Conservation (phyloP, 92 coral and sea anemone species). For the Meandrina meandrites region DNA sequence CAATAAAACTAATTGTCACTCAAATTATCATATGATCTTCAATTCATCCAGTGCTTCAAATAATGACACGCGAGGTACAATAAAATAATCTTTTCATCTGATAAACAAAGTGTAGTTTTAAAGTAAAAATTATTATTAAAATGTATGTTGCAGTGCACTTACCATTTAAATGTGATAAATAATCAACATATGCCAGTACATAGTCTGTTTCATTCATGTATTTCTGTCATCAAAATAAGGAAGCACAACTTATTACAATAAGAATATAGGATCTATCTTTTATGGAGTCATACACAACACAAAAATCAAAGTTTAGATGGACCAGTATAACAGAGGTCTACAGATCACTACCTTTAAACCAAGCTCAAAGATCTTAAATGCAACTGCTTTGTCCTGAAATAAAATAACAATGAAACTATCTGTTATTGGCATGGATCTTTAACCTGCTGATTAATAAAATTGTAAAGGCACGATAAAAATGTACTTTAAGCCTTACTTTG, state of each 20-base stretch:
- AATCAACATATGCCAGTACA: conserved; percentile 93
- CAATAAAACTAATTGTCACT: no score
- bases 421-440: background rate
- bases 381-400: conserved; percentile 86
- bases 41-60: background rate
- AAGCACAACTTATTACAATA: background rate
- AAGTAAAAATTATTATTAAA: no score
- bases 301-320: background rate
- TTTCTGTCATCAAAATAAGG: conserved; percentile 62
- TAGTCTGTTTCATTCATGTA: conserved; percentile 86
- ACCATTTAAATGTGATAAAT: conserved; percentile 95
- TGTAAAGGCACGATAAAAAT: background rate
- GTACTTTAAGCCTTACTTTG: conserved; percentile 58
- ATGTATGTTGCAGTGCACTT: conserved; percentile 30
- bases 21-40: no score
- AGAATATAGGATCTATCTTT: background rate
- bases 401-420: background rate
- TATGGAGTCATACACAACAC: no score
- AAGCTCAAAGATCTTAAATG: conserved; percentile 93
- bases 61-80: background rate
- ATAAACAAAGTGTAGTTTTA: background rate
- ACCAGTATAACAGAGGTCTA: background rate
- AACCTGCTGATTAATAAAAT: background rate
- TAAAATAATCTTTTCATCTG: background rate
- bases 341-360: conserved; percentile 84